Evolutionary conservation across 2,113 vertebrate species (phyloP), one percentile per base, ranked within the genome.

Genomic region (Prunella fulvescens): DNA sequence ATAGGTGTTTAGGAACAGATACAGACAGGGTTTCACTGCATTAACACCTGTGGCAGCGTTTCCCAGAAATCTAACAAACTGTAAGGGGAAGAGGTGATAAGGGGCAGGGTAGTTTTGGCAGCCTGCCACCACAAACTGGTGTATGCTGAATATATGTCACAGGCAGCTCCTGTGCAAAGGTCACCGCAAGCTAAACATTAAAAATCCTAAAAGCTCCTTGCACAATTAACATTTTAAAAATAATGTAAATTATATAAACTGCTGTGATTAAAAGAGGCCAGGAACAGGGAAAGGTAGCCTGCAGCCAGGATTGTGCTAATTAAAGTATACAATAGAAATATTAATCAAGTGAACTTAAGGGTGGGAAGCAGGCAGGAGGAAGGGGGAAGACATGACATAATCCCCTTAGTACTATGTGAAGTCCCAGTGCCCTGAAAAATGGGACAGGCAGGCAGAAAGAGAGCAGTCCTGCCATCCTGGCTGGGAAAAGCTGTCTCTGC

Each of bases 141-240:
- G 35, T 51, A 45, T 70, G 79, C 79, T 50, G 58, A 26, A 42
- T 60, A 29, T 56, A 50, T 92, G 53, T 88, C 67, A 81, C 0
- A 4, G 69, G 76, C 72, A 95, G 76, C 62, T 92, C 50, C 82
- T 80, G 42, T 81, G 74, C 50, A 86, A 94, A 93, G 33, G 88
- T 90, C 82, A 73, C 12, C 28, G 50, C 42, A 93, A 96, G 47
- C 74, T 90, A 95, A 96, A 86, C 71, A 69, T 69, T 80, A 72
- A 54, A 92, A 93, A 70, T 70, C 54, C 88, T 92, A 51, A 77
- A 88, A 88, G 35, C 47, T 78, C 72, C 20, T 93, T 53, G 40
- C 66, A 80, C 72, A 81, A 88, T 90, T 90, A 90, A 64, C 35
- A 48, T 95, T 91, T 94, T 1, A 1, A 69, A 88, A 82, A 90